These are phyloP conservation scores for Calliopum simillimum DNA, from an alignment of 2,888 invertebrate genomes.

Conservation along the genomic window DNA sequence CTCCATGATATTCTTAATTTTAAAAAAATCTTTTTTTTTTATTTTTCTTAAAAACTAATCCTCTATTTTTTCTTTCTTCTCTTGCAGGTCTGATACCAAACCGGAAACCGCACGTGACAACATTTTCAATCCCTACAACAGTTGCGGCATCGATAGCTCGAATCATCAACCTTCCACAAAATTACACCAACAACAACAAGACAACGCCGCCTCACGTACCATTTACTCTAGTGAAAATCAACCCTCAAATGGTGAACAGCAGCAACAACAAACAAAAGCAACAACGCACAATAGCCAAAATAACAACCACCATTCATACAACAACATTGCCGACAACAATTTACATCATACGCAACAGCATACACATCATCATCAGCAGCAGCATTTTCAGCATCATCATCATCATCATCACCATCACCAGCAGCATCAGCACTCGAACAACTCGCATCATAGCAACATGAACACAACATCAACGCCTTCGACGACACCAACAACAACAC, in stretches of 20 bases:
- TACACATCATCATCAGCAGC: slow-evolving; percentile 25
- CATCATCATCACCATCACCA: slow-evolving; percentile 32
- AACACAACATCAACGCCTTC: slow-evolving; percentile 31
- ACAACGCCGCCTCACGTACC: slow-evolving; percentile 43
- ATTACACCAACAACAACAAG: slow-evolving; percentile 30
- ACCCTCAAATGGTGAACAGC: slow-evolving; percentile 42
- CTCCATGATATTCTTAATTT: too few relatives aligned
- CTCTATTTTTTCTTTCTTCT: slow-evolving; percentile 11
- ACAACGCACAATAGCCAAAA: slow-evolving; percentile 38
- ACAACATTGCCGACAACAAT: slow-evolving; percentile 27
- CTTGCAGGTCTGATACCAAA: slow-evolving; percentile 59
- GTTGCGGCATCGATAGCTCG: slow-evolving; percentile 53
- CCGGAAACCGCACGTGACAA: slow-evolving; percentile 64
- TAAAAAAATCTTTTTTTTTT: not conserved
- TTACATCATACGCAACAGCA: slow-evolving; percentile 28
- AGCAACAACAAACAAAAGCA: slow-evolving; percentile 43
- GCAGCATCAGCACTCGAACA: slow-evolving; percentile 37
- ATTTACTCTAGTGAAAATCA: slow-evolving; percentile 55
- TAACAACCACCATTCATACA: slow-evolving; percentile 35
- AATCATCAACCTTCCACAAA: slow-evolving; percentile 54
- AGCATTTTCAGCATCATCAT: slow-evolving; percentile 29
- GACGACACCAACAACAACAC: slow-evolving; percentile 37
- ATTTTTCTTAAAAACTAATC: not conserved
- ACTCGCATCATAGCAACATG: slow-evolving; percentile 33
- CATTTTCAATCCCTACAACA: slow-evolving; percentile 62